Evolutionary conservation across 1,140 invertebrate species (phyloP), one percentile per base, ranked within the genome.

Genomic region (Dendroctonus ponderosae): DNA sequence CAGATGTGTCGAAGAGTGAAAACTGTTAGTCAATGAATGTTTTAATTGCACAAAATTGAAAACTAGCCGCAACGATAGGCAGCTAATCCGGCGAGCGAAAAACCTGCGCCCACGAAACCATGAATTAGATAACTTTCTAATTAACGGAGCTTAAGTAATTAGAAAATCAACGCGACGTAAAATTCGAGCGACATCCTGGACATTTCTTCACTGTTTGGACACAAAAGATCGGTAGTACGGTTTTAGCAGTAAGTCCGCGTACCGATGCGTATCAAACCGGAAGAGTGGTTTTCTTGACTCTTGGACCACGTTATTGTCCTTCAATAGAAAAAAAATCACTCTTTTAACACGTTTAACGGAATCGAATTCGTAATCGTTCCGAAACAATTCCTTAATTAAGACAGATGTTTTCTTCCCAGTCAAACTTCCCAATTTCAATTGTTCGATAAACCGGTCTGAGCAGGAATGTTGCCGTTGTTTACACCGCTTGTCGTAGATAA

Each of bases 141-240:
- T 68, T 68, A 68, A 54, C 53, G 58, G 51, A 38, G 57, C 56
- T 57, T 68, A 61, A 52, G 60, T 61, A 68, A 68, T 68, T 68
- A 68, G 57, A 57, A 68, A 62, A 68, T 53, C 58, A 59, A 63
- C 57, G 50, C 58, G 40, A 67, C 60, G 66, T 68, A 53, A 68
- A 68, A 68, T 68, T 58, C 44, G 54, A 62, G 66, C 60, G 66
- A 68, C 66, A 68, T 68, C 66, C 66, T 68, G 66, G 66, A 68
- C 66, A 68, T 68, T 68, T 68, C 66, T 68, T 68, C 66, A 68
- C 66, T 37, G 51, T 52, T 67, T 46, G 66, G 66, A 68, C 66
- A 68, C 66, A 68, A 68, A 68, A 68, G 66, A 68, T 68, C 66
- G 66, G 66, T 68, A 68, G 60, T 68, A 68, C 66, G 66, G 66